Evolutionary conservation across 1,140 invertebrate species (phyloP).

Genomic region (Drosophila melanica): DNA sequence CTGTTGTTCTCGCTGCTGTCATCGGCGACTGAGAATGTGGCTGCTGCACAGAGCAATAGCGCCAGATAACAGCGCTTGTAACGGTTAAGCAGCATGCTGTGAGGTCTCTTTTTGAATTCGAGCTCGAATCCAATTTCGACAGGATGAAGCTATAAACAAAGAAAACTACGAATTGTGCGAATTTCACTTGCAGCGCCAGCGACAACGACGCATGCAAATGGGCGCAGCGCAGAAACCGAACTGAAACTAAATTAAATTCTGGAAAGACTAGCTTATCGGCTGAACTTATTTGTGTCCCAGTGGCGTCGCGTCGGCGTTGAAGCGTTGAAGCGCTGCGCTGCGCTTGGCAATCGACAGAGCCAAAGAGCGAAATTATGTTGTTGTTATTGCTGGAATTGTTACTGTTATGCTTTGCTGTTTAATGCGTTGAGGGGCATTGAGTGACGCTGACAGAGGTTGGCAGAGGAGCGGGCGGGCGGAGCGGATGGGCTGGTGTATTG

Average conservation of each 20-base stretch:
- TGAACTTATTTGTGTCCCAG: constrained; percentile 34
- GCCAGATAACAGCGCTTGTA: constrained; percentile 21
- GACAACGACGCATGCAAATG: constrained; percentile 45
- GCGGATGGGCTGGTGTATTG: not conserved
- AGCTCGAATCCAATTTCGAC: not conserved
- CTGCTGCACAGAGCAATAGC: constrained; percentile 42
- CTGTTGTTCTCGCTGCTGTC: constrained; percentile 24
- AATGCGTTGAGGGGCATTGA: not conserved
- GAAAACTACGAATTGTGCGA: not conserved
- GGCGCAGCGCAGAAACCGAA: constrained; percentile 51
- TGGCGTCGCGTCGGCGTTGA: constrained; percentile 31
- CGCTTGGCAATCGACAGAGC: constrained; percentile 16
- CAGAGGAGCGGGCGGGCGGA: not conserved
- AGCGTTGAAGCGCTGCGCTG: constrained; percentile 26
- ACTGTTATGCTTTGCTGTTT: constrained; percentile 22
- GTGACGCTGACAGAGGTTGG: not conserved
- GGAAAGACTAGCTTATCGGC: constrained; percentile 50
- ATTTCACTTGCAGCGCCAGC: constrained; percentile 26
- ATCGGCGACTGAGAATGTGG: constrained; percentile 30
- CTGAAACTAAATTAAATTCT: constrained; percentile 61
- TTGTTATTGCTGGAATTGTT: constrained; percentile 12
- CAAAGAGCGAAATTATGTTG: constrained; percentile 28
- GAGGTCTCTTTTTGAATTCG: not conserved
- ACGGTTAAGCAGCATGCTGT: constrained; percentile 28
- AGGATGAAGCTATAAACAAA: not conserved